phyloP scores from a whole-genome alignment of 2,888 invertebrate species.

The Dynastes hyllus region DNA sequence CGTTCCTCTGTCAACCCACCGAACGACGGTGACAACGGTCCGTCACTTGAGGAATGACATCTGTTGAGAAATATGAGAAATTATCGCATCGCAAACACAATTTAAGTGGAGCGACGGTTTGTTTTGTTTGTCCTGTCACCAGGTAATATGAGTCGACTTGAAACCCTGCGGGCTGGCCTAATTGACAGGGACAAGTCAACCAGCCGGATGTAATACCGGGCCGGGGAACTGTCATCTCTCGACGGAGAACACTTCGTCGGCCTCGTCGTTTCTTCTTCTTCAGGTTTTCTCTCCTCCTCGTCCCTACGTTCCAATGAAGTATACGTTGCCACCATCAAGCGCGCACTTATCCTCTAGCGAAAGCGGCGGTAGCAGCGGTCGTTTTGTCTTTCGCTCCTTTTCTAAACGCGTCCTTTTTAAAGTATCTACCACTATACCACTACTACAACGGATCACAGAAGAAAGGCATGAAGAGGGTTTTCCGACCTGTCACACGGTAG shows the following conservation, averaged over 20 bases:
- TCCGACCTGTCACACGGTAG: constrained; percentile 68
- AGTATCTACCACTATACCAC: neutral
- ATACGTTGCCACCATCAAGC: neutral
- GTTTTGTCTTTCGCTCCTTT: constrained; percentile 25
- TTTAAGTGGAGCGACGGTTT: constrained; percentile 64
- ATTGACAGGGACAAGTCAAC: constrained; percentile 71
- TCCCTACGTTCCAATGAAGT: constrained; percentile 45
- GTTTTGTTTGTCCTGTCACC: constrained; percentile 68
- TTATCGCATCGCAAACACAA: constrained; percentile 63
- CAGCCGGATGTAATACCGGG: constrained; percentile 69
- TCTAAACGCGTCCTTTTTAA: constrained; percentile 18
- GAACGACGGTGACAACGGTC: constrained; percentile 26
- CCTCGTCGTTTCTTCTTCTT: constrained; percentile 1
- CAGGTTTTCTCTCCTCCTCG: constrained; percentile 48
- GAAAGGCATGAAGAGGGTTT: constrained; percentile 66
- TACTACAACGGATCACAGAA: neutral
- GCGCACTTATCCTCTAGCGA: constrained; percentile 12
- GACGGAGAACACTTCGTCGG: constrained; percentile 43
- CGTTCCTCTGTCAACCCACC: constrained; percentile 45
- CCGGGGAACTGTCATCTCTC: constrained; percentile 65
- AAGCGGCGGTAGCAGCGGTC: constrained; percentile 1
- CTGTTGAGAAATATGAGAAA: constrained; percentile 62
- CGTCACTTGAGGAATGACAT: constrained; percentile 50
- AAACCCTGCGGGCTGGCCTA: constrained; percentile 66
- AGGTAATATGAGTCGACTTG: constrained; percentile 68